Base-by-base conservation (phyloP, 1,140 invertebrate genomes). In the Chlorops oryzae region DNA sequence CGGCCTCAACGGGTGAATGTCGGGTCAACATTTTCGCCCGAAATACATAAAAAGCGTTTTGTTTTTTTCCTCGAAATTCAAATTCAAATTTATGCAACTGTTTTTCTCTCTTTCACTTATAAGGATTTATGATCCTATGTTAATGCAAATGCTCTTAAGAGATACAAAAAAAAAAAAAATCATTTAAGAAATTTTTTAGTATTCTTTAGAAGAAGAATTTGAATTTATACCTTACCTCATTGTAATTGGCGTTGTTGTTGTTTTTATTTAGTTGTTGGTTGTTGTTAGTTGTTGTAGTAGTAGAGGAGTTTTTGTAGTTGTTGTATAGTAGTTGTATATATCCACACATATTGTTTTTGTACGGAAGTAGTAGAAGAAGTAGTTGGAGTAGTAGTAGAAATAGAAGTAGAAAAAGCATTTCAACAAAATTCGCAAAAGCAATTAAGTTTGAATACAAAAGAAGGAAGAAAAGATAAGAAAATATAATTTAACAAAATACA, bases 221-320 rank as follows among this genome's bases (percentile, higher is more conserved):
- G n/a, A 32, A 32, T 15, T 32, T 45, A 69, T 69, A 69, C 65
- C 65, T 69, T 69, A 69, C 65, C 65, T 69, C 65, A 69, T 69
- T 69, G 62, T 63, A 64, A 69, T 65, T 69, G n/a, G 65, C 65
- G 65, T 65, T 68, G 64, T 37, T 63, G 55, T 60, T 57, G 58
- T 59, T 56, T 55, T 67, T 61, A 64, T n/a, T n/a, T 67, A 58
- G 54, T 61, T 58, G 59, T 62, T 56, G 59, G 44, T 54, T 52
- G 47, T 57, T 55, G 55, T 57, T 58, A 66, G 61, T 62, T 58
- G 64, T 64, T 55, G 56, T 61, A 62, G 63, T 67, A 65, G 63
- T 59, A 64, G 60, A 64, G 64, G 23, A 41, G 52, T 54, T 53
- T 39, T 52, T 43, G 51, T 47, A 41, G 50, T 58, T 54, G 59